Percentiles rank a stretch among this genome's conserved stretches.
These are phyloP conservation scores for Percina caprodes DNA, from an alignment of 2,113 vertebrate species.

Conservation along the genomic window DNA sequence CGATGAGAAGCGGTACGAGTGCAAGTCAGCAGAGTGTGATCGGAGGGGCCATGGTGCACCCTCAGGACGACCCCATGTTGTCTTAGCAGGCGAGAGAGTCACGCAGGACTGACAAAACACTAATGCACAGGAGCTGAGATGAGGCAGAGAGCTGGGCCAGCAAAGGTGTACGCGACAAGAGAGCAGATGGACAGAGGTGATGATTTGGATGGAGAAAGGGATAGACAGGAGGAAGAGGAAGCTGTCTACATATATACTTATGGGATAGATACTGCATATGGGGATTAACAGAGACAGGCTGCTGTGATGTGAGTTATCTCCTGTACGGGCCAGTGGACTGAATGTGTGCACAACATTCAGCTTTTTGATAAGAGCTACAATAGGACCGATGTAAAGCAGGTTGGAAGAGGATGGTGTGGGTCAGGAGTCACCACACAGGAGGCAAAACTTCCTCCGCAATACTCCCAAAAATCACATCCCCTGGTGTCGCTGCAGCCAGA, in stretches of 20 bases:
- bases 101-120: conserved; percentile 67
- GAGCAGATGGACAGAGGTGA: conserved; percentile 2
- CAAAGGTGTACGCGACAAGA: neutral
- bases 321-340: conserved; percentile 12
- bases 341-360: conserved; percentile 51
- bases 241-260: neutral
- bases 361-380: conserved; percentile 65
- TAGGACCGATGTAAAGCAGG: conserved; percentile 68
- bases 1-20: conserved; percentile 68
- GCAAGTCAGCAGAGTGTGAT: conserved; percentile 68
- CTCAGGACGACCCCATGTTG: conserved; percentile 73
- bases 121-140: conserved; percentile 36
- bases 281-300: conserved; percentile 8
- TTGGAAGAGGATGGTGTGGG: conserved; percentile 76
- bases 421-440: conserved; percentile 80
- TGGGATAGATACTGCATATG: neutral
- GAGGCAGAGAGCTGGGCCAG: neutral
- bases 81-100: conserved; percentile 74
- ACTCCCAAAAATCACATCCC: conserved; percentile 75
- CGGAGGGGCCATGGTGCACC: conserved; percentile 58
- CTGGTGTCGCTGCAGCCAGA: conserved; percentile 57
- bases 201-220: neutral
- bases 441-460: conserved; percentile 79
- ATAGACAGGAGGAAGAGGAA: neutral
- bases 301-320: conserved; percentile 43